These are phyloP conservation scores for Zosterops pallidus DNA, from an alignment of 2,113 vertebrate genomes.

Conservation along the genomic window DNA sequence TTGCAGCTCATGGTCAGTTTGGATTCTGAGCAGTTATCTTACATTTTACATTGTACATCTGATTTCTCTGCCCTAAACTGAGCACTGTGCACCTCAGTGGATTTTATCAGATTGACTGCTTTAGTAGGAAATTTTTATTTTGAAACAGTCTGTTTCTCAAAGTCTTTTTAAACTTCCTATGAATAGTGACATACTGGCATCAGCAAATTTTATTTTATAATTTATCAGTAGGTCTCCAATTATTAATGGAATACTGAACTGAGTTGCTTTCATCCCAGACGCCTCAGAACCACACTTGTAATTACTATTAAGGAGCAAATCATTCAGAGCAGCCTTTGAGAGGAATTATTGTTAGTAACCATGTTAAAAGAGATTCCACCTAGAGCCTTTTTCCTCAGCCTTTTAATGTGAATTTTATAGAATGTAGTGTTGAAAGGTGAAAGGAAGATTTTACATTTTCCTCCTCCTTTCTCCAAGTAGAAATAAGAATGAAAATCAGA, in stretches of 20 bases:
- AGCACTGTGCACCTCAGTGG: neutral
- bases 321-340: neutral
- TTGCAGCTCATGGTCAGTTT: neutral
- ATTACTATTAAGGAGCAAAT: neutral
- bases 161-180: neutral
- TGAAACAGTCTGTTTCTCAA: neutral
- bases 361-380: neutral
- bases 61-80: neutral
- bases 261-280: neutral
- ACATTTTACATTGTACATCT: neutral
- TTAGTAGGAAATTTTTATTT: neutral
- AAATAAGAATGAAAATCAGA: neutral
- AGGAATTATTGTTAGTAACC: neutral
- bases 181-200: neutral
- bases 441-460: neutral
- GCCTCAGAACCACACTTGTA: neutral
- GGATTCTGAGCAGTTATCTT: neutral
- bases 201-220: neutral
- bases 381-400: neutral
- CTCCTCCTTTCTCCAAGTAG: neutral
- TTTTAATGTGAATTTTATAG: neutral
- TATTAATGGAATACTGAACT: neutral
- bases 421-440: neutral
- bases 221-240: neutral
- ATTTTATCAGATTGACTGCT: neutral